Percentiles rank a stretch among this genome's conserved stretches.
Evolutionary conservation across 1,140 invertebrate species (phyloP).

Genomic region (Eupeodes corollae): DNA sequence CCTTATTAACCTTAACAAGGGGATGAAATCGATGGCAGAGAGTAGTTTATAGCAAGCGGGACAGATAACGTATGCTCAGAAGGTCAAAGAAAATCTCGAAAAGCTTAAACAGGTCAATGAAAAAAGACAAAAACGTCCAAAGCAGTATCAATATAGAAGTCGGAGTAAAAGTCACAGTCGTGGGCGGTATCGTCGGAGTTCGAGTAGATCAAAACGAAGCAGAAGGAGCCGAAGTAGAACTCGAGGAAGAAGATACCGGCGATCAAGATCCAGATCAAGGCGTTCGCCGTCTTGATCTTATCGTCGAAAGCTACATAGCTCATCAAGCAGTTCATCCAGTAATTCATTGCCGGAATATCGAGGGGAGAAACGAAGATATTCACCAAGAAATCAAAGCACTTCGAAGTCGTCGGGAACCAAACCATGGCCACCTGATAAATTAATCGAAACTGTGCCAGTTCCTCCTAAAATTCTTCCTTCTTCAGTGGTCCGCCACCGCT

Average conservation of each 20-base stretch:
- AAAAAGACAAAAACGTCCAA: conserved; percentile 10
- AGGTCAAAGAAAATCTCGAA: conserved; percentile 45
- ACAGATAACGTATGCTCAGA: conserved; percentile 44
- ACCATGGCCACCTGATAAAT: conserved; percentile 13
- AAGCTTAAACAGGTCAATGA: conserved; percentile 34
- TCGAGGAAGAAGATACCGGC: conserved; percentile 10
- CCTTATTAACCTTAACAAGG: conserved; percentile 29
- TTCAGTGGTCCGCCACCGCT: conserved; percentile 9
- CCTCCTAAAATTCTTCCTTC: conserved; percentile 5
- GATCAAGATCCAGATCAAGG: conserved; percentile 27
- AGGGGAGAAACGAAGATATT: conserved; percentile 36
- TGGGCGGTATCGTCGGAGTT: neutral
- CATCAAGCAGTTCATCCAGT: conserved; percentile 33
- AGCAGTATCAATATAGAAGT: conserved; percentile 11
- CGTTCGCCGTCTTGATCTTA: conserved; percentile 32
- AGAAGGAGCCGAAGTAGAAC: conserved; percentile 1
- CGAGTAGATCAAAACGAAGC: conserved; percentile 4
- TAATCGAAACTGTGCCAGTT: conserved; percentile 6
- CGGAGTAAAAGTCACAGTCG: conserved; percentile 5
- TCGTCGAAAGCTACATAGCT: conserved; percentile 18
- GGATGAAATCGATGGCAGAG: conserved; percentile 17
- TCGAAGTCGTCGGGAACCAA: conserved; percentile 22
- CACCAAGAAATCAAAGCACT: conserved; percentile 26
- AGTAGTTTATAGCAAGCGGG: conserved; percentile 2
- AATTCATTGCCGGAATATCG: conserved; percentile 20